Evolutionary conservation across 92 coral and sea anemone genomes (phyloP), one percentile per base, ranked within the genome.

Genomic region (Parazoanthus atlanticus): DNA sequence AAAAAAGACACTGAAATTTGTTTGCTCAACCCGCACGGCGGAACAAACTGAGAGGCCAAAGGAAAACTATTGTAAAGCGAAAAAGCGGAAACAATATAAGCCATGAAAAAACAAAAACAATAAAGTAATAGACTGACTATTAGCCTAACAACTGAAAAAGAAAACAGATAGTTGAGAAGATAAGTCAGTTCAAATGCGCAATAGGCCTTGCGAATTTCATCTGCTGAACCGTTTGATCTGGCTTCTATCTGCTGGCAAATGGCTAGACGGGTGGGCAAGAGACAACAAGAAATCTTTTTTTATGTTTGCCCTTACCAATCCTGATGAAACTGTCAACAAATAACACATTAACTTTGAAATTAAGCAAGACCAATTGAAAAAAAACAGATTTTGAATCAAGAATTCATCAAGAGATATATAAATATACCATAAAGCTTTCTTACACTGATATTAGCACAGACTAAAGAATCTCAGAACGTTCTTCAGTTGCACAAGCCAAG

Each of bases 281-380:
- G 49, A 34, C 80, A 25, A 71, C 76, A 29, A 13, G 38, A 67
- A 71, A 29, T 29, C 33, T 5, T 36, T 8, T 70, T 71, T 32
- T 72, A 13, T 40, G 38, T 29, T 72, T 72, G 17, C 6, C n/a
- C 23, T 72, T 32, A 10, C 76, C n/a, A 16, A 30, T 31, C 76
- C 76, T 41, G 41, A 76, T 76, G 28, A 19, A 76, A 36, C 31
- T 76, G 78, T 74, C 78, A 74, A 74, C 31, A 38, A 38, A 76
- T 61, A 61, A 61, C n/a, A 61, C 65, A 56, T 52, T 13, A 13
- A 0, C 21, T 13, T 52, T 52, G 58, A 52, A 52, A 52, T 13
- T 52, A 15, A 52, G 21, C 79, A 74, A 36, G 19, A 36, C n/a
- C 80, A 41, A 25, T 43, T 34, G 30, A 41, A 6, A 2, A 34